Conservation (phyloP, 2,797 vertebrate species). For the Microcaecilia unicolor region DNA sequence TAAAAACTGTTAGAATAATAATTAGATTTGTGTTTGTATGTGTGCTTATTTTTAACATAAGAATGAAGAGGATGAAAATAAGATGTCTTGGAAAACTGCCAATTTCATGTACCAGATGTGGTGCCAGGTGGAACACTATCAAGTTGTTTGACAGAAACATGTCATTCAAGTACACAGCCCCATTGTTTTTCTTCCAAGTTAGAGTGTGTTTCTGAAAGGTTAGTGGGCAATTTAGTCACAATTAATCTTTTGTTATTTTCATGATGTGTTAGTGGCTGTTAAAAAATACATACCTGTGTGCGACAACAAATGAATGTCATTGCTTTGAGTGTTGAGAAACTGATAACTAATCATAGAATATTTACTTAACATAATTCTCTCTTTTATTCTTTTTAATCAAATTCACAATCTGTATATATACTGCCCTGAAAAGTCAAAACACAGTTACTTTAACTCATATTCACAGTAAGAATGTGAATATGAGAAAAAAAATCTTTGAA, state of each 20-base stretch:
- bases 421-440: no score
- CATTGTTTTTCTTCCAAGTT: conserved; percentile 9
- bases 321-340: background rate
- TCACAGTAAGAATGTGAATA: no score
- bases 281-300: conserved; percentile 10
- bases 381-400: no score
- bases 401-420: no score
- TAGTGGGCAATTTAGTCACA: conserved; percentile 12
- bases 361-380: no score
- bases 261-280: conserved; percentile 6
- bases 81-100: conserved; percentile 10
- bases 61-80: conserved; percentile 5
- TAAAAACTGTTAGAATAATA: no score
- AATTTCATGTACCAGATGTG: conserved; percentile 12
- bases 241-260: conserved; percentile 12
- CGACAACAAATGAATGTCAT: conserved; percentile 2
- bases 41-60: background rate
- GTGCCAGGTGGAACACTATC: conserved; percentile 12
- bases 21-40: conserved; percentile 2
- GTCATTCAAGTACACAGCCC: conserved; percentile 9
- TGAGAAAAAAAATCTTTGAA: no score
- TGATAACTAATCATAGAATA: no score
- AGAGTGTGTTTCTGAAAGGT: conserved; percentile 11
- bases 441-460: no score
- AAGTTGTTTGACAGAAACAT: conserved; percentile 15